phyloP scores from a whole-genome alignment of 2,888 invertebrate species.

The Spilarctia lutea region DNA sequence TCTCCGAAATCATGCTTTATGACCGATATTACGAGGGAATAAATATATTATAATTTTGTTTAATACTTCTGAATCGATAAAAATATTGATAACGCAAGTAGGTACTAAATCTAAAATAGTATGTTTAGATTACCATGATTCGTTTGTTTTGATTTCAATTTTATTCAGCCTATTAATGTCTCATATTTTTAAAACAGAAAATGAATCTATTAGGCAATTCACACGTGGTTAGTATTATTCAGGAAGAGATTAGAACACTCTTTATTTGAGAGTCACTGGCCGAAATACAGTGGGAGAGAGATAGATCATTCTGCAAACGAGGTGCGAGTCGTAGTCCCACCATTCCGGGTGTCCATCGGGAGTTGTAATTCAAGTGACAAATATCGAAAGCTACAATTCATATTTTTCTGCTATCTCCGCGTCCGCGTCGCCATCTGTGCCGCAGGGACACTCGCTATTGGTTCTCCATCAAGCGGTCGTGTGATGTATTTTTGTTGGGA shows the following conservation, averaged over 20 bases:
- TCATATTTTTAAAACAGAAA: conserved; percentile 31
- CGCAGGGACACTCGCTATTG: conserved; percentile 81
- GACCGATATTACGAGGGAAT: conserved; percentile 3
- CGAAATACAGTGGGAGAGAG: conserved; percentile 66
- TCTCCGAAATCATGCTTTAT: conserved; percentile 42
- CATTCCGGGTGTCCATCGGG: conserved; percentile 79
- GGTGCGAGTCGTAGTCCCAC: conserved; percentile 77
- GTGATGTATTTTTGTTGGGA: conserved; percentile 85
- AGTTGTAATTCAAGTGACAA: conserved; percentile 87
- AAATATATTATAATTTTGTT: conserved; percentile 15
- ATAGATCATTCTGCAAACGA: conserved; percentile 81
- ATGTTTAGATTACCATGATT: conserved; percentile 14
- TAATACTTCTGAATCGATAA: conserved; percentile 21
- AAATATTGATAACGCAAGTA: conserved; percentile 22
- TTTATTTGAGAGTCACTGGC: conserved; percentile 42
- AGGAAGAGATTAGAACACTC: conserved; percentile 38
- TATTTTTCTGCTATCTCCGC: conserved; percentile 86
- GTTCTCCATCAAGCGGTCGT: conserved; percentile 83
- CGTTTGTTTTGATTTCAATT: conserved; percentile 15
- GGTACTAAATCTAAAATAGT: conserved; percentile 11
- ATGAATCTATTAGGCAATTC: conserved; percentile 22
- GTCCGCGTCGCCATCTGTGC: conserved; percentile 84
- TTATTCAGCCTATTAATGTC: conserved; percentile 21
- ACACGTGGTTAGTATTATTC: conserved; percentile 44
- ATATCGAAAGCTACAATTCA: conserved; percentile 86